Conservation (phyloP, 2,888 invertebrate species). For the Reticulitermes lucifugus region DNA sequence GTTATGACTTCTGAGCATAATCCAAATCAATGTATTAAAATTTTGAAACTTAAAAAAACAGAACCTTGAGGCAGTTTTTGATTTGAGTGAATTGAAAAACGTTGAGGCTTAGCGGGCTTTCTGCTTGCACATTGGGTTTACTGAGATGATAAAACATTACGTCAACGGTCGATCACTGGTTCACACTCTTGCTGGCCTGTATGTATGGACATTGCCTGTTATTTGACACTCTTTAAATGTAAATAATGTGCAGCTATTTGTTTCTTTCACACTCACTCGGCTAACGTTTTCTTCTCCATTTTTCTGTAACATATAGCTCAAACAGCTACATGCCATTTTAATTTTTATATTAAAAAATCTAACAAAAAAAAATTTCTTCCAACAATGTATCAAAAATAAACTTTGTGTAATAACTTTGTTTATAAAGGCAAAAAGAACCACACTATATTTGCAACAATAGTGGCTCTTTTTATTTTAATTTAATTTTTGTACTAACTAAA, state of each 20-base stretch:
- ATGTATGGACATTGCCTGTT: constrained; percentile 27
- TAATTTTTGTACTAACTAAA: constrained; percentile 56
- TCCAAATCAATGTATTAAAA: constrained; percentile 28
- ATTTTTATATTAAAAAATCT: constrained; percentile 64
- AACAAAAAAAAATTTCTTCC: constrained; percentile 69
- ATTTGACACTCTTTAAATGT: constrained; percentile 11
- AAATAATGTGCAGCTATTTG: constrained; percentile 48
- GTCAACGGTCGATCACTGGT: not conserved
- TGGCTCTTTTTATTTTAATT: constrained; percentile 53
- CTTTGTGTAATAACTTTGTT: constrained; percentile 63
- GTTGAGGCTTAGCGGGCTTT: constrained; percentile 50
- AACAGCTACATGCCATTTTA: constrained; percentile 52
- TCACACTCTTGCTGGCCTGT: not conserved
- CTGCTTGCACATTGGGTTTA: constrained; percentile 49
- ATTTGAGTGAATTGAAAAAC: constrained; percentile 51
- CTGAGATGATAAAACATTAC: constrained; percentile 45
- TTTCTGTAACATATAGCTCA: constrained; percentile 50
- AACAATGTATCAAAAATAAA: constrained; percentile 77
- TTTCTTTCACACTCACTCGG: constrained; percentile 49
- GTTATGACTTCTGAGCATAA: not conserved
- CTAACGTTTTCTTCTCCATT: constrained; percentile 53
- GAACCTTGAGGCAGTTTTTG: constrained; percentile 44
- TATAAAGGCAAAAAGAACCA: constrained; percentile 59
- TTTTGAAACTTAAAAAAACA: constrained; percentile 39
- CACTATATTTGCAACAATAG: constrained; percentile 48